Evolutionary conservation across 2,888 invertebrate genomes (phyloP).

Genomic region (Limenitis camilla): DNA sequence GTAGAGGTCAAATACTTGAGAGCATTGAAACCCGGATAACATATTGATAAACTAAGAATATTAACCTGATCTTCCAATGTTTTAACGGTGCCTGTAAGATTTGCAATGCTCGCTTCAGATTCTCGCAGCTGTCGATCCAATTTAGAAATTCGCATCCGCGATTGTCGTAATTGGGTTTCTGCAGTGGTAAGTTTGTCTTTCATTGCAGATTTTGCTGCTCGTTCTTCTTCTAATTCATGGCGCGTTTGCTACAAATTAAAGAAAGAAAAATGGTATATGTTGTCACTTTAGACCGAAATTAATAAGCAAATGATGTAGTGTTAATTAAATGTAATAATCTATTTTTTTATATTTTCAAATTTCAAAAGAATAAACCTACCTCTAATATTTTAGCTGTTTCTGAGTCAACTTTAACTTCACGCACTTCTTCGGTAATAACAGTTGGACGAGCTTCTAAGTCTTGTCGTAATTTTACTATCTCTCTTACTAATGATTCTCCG

Average conservation of each 20-base stretch:
- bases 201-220: conserved; percentile 34
- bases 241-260: conserved; percentile 37
- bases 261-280: too few species aligned
- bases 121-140: conserved; percentile 65
- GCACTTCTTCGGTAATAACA: conserved; percentile 37
- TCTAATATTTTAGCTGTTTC: conserved; percentile 39
- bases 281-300: neutral
- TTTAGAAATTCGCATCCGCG: conserved; percentile 50
- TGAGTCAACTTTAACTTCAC: conserved; percentile 34
- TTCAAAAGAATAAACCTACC: conserved; percentile 29
- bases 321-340: neutral
- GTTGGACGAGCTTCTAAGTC: conserved; percentile 42
- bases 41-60: too few species aligned
- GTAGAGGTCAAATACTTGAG: neutral
- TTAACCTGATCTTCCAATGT: conserved; percentile 61
- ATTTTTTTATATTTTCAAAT: neutral
- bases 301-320: neutral
- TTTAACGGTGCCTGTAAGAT: conserved; percentile 60
- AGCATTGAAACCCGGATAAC: too few species aligned
- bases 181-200: conserved; percentile 52
- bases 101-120: conserved; percentile 58
- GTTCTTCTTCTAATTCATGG: conserved; percentile 54
- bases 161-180: conserved; percentile 53
- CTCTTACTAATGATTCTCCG: conserved; percentile 57
- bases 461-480: conserved; percentile 50